These are phyloP conservation scores for Chorisops tibialis DNA, from an alignment of 2,888 invertebrate genomes.

Conservation along the genomic window DNA sequence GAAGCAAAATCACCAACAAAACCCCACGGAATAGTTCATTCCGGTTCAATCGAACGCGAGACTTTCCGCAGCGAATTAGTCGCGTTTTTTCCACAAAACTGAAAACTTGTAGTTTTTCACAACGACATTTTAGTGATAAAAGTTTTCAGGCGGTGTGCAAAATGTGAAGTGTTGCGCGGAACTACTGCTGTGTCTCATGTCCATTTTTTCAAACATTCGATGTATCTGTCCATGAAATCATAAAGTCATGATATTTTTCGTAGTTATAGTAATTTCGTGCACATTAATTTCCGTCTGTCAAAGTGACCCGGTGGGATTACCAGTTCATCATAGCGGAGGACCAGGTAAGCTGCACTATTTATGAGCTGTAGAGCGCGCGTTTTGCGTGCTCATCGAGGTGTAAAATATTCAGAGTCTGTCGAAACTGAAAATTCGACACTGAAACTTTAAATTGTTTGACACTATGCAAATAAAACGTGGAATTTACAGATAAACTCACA, in stretches of 20 bases:
- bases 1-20: conserved; percentile 20
- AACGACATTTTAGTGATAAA: neutral
- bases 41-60: neutral
- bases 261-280: too few relatives aligned
- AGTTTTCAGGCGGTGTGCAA: neutral
- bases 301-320: too few relatives aligned
- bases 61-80: neutral
- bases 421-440: neutral
- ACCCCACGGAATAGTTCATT: neutral
- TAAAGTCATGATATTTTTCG: too few relatives aligned
- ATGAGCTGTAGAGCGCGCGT: neutral
- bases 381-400: neutral
- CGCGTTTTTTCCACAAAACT: neutral
- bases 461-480: neutral
- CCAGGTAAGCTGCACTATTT: too few relatives aligned
- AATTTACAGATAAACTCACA: conserved; percentile 3
- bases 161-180: neutral
- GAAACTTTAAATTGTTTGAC: neutral
- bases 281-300: too few relatives aligned
- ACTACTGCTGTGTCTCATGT: too few relatives aligned
- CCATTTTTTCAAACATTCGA: too few relatives aligned
- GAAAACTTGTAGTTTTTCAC: neutral
- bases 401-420: neutral
- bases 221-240: too few relatives aligned
- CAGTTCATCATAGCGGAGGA: too few relatives aligned